Evolutionary conservation across 1,140 invertebrate species (phyloP), one percentile per base, ranked within the genome.

Genomic region (Brachionus koreanus): DNA sequence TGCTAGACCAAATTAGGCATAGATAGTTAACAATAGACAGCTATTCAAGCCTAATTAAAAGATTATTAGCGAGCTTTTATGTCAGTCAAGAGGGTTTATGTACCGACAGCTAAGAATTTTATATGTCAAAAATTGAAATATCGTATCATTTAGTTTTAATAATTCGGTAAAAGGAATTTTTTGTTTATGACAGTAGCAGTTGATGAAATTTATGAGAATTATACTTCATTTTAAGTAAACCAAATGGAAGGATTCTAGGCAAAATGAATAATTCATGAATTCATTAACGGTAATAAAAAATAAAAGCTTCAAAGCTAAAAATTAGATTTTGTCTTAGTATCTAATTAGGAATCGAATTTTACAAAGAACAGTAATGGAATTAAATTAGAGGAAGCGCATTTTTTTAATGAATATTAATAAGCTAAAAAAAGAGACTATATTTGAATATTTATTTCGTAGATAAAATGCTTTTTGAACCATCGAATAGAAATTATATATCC

Each of bases 331-430:
- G 49, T 57, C 49, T 57, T 57, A 23, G 49, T 57, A 57, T 57
- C 33, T 65, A 65, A 35, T 65, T 65, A 65, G 63, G 63, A 65
- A 65, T 65, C 29, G 25, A 37, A 65, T 65, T 33, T 13, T n/a
- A 33, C 25, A 33, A 33, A 65, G 33, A 65, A 69, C 29, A 39
- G 65, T 16, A 43, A 69, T 69, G 37, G 35, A 37, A 37, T 39
- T 19, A 12, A 39, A 19, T 16, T 39, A 69, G 16, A 69, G 65
- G 65, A 69, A 69, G 37, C 65, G 33, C 65, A 39, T 19, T 69
- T n/a, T n/a, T 69, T 65, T 65, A 37, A 69, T 69, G 65, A 69
- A 69, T 69, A 69, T 69, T 69, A 69, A 69, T 69, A 69, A 69
- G 65, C n/a, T 19, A 19, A 39, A 39, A 19, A 39, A n/a, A 39